A percentile compares a stretch with the other conserved stretches of the same genome.
These are phyloP conservation scores for Nymphalis io DNA, from an alignment of 1,140 invertebrate species.

Conservation along the genomic window DNA sequence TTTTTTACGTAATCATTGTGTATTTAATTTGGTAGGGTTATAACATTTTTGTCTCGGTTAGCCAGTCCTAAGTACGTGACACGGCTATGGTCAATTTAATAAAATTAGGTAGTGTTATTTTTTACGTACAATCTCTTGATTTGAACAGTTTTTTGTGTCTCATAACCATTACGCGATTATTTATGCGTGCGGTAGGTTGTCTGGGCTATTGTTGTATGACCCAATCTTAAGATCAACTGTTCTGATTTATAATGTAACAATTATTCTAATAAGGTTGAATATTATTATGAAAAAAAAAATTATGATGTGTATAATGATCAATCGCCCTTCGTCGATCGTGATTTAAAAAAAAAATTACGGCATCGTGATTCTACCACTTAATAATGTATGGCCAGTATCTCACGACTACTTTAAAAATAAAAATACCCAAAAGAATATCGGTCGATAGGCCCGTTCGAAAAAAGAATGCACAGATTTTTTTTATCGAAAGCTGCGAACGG, in stretches of 20 bases:
- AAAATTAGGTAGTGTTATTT: conserved; percentile 60
- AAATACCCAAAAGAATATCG: conserved; percentile 49
- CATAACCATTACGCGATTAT: conserved; percentile 49
- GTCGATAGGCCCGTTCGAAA: conserved; percentile 64
- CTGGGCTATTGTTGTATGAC: conserved; percentile 17
- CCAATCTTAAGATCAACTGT: not conserved
- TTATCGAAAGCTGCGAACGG: conserved; percentile 76
- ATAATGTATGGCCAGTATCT: conserved; percentile 69
- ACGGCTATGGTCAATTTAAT: conserved; percentile 63
- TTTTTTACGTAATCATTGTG: conserved; percentile 22
- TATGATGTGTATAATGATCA: conserved; percentile 72
- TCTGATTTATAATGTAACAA: conserved; percentile 36
- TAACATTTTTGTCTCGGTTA: conserved; percentile 44
- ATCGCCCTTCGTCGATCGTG: conserved; percentile 67
- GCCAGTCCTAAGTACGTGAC: conserved; percentile 61
- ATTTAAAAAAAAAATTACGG: conserved; percentile 59
- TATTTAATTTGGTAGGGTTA: conserved; percentile 43
- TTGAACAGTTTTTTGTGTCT: conserved; percentile 47
- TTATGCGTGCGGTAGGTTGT: conserved; percentile 66
- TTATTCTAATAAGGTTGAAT: conserved; percentile 54
- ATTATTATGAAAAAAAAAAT: conserved; percentile 37
- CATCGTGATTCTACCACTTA: conserved; percentile 74
- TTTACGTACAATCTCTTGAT: conserved; percentile 42
- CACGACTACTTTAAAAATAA: conserved; percentile 75
- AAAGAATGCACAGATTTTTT: conserved; percentile 72